Base-by-base conservation (phyloP, 2,113 vertebrate genomes). In the Hemichromis elongatus region DNA sequence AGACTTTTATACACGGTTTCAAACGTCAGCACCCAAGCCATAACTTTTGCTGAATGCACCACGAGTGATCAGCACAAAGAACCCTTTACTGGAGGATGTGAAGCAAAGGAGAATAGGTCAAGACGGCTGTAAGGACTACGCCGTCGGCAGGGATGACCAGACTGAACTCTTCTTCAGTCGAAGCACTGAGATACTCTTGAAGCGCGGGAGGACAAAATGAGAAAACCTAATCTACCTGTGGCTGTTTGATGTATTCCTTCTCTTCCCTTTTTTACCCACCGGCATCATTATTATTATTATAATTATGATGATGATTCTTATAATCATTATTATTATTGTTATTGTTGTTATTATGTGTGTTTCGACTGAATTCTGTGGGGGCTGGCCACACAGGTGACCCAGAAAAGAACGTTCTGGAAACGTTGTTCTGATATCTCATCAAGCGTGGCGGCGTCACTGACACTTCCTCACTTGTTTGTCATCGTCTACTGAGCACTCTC, bases 381-480 rank as follows among this genome's bases (percentile, higher is more conserved):
- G 89, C 90, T 88, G 91, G 90, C 91, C 88, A 82, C 88, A 90
- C 94, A 91, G 86, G 87, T 85, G 89, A 90, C 85, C 88, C 84
- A 55, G 84, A 86, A 77, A 26, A 47, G 88, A 91, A 91, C 81
- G 83, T 94, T 95, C 91, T 93, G 93, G 92, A 93, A 93, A 94
- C 83, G 91, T 83, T 93, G 89, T 54, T 91, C 18, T 50, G 77
- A 86, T 70, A 82, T 83, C 75, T 88, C 33, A 11, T 86, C 78
- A 40, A 81, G 79, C 35, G 80, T 55, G 87, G 61, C 78, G 30
- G 70, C 88, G 24, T 88, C 86, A 68, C 86, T 81, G 81, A 81
- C 73, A 92, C 86, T 70, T 66, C 77, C 83, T 90, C 82, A 85
- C 84, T 81, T 4, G 70, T 94, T 90, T 86, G 84, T 95, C 91